These are phyloP conservation scores for Harlomillsia oculata DNA, from an alignment of 1,140 invertebrate species.

Conservation along the genomic window DNA sequence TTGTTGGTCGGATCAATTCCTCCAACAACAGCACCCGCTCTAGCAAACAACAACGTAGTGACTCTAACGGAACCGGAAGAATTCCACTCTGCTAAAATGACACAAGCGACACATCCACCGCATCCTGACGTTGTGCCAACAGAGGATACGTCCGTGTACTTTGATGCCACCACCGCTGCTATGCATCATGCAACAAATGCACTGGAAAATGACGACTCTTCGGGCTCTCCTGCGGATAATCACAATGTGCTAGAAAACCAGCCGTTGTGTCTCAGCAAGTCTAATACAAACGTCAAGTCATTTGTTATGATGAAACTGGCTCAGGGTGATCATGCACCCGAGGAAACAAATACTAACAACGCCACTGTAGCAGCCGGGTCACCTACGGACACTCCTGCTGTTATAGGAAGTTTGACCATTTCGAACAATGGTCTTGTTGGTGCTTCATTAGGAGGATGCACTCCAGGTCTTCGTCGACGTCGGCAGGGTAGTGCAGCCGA, in stretches of 20 bases:
- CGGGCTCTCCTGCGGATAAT: constrained; percentile 32
- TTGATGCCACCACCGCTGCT: constrained; percentile 32
- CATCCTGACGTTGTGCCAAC: too few species aligned
- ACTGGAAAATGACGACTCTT: constrained; percentile 33
- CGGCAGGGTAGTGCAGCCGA: constrained; percentile 55
- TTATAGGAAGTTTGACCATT: background rate
- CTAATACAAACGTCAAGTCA: constrained; percentile 8
- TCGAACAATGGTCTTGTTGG: background rate
- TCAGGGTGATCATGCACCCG: background rate
- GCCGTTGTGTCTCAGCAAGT: background rate
- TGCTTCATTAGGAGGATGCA: constrained; percentile 40
- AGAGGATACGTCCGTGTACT: constrained; percentile 34
- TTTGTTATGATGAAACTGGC: background rate
- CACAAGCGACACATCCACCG: too few species aligned
- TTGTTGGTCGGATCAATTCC: too few species aligned
- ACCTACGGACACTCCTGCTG: background rate
- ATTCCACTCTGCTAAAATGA: constrained; percentile 27
- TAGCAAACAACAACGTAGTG: too few species aligned
- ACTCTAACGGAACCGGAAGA: constrained; percentile 22
- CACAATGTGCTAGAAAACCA: constrained; percentile 21
- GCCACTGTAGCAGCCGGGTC: background rate
- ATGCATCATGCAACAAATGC: constrained; percentile 22
- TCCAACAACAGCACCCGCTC: too few species aligned
- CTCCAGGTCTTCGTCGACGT: constrained; percentile 55
- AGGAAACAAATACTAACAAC: background rate